Evolutionary conservation across 2,113 vertebrate species (phyloP).

Genomic region (Terrapene triunguis): DNA sequence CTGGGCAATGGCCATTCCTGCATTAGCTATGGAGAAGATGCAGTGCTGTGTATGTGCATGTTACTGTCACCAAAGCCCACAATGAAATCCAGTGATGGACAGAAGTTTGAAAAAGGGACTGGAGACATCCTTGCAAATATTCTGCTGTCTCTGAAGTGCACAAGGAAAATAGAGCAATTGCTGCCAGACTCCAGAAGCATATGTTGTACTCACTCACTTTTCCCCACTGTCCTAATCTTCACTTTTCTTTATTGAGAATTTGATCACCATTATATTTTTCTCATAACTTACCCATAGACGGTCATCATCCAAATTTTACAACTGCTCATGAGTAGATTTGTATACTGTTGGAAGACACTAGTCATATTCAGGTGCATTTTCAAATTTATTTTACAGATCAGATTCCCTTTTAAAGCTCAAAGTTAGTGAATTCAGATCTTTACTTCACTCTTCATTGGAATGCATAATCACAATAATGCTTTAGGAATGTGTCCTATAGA

Average conservation of each 20-base stretch:
- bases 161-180: not conserved
- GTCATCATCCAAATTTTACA: not conserved
- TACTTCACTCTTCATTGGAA: not conserved
- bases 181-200: not conserved
- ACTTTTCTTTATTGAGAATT: conserved; percentile 19
- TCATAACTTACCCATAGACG: conserved; percentile 16
- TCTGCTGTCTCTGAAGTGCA: not conserved
- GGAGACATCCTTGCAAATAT: not conserved
- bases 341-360: not conserved
- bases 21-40: not conserved
- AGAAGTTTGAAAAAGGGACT: not conserved
- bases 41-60: not conserved
- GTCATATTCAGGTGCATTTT: not conserved
- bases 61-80: not conserved
- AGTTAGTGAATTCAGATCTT: not conserved
- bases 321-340: not conserved
- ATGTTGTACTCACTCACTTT: conserved; percentile 18
- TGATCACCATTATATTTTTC: not conserved
- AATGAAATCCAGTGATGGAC: conserved; percentile 14
- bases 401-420: not conserved
- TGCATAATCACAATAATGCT: not conserved
- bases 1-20: not conserved
- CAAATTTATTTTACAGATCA: conserved; percentile 7
- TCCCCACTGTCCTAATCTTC: conserved; percentile 9
- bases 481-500: not conserved